Evolutionary conservation across 1,140 invertebrate species (phyloP).

Genomic region (Drosophila nigromelanica): DNA sequence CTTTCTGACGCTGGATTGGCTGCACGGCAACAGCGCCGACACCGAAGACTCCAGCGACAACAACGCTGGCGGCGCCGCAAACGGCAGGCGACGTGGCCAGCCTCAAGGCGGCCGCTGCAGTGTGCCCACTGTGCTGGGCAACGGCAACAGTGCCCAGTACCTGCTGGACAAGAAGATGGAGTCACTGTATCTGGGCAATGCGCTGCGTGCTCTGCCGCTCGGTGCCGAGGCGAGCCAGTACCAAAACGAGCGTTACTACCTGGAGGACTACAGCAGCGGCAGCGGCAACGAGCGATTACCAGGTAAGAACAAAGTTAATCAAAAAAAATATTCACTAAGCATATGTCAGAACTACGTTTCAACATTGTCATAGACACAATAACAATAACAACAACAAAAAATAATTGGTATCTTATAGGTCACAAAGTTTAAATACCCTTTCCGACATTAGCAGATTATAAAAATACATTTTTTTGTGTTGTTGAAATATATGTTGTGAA

Average conservation of each 20-base stretch:
- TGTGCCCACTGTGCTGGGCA: slow-evolving; percentile 70
- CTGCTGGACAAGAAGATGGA: slow-evolving; percentile 83
- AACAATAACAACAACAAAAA: too few species aligned
- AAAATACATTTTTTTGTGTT: too few species aligned
- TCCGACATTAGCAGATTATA: too few species aligned
- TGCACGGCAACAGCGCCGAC: slow-evolving; percentile 75
- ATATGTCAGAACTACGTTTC: too few species aligned
- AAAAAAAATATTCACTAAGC: too few species aligned
- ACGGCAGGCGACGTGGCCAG: slow-evolving; percentile 34
- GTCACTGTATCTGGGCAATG: slow-evolving; percentile 76
- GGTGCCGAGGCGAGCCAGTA: slow-evolving; percentile 79
- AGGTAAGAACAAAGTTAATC: slow-evolving; percentile 49
- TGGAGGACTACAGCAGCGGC: slow-evolving; percentile 80
- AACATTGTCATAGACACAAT: too few species aligned
- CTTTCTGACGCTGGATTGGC: slow-evolving; percentile 73
- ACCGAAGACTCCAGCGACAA: slow-evolving; percentile 78
- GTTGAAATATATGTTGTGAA: too few species aligned
- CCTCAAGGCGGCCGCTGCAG: slow-evolving; percentile 73
- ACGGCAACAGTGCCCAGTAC: slow-evolving; percentile 66
- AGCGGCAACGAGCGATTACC: slow-evolving; percentile 71
- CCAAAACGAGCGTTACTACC: slow-evolving; percentile 79
- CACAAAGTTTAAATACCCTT: too few species aligned
- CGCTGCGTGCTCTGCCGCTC: slow-evolving; percentile 68
- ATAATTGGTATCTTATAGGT: too few species aligned
- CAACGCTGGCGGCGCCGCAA: slow-evolving; percentile 44